phyloP scores from a whole-genome alignment of 2,113 vertebrate species.

The Baryphthengus martii region DNA sequence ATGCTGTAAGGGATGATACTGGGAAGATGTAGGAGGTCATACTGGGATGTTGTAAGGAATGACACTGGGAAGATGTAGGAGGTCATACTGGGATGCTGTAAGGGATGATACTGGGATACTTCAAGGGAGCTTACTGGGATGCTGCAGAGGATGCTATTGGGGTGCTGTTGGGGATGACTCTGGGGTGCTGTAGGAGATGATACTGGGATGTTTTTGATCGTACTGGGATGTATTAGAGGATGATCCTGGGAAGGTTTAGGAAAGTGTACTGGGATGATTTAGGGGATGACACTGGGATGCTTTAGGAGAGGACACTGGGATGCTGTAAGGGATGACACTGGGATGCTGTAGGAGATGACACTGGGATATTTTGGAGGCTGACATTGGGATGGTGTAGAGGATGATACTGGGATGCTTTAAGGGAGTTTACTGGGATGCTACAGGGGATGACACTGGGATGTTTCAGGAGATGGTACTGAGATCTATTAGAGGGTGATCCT shows the following conservation, averaged over 20 bases:
- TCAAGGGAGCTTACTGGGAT: background rate
- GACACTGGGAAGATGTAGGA: background rate
- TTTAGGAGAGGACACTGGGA: background rate
- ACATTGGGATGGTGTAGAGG: accelerated
- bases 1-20: no score
- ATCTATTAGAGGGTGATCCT: background rate
- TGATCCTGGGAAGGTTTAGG: accelerated
- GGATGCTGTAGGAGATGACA: no score
- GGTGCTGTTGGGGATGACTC: no score
- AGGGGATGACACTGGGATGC: no score
- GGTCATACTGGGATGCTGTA: background rate
- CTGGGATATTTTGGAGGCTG: background rate
- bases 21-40: no score
- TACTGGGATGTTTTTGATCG: accelerated
- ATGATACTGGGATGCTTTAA: accelerated
- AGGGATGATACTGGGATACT: background rate
- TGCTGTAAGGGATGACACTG: accelerated
- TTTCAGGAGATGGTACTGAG: background rate
- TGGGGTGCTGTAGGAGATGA: no score
- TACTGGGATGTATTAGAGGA: background rate
- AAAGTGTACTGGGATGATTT: background rate
- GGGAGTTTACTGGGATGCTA: background rate
- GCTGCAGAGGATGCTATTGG: no score
- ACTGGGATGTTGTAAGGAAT: background rate
- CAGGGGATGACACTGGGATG: no score